A percentile compares a stretch with the other conserved stretches of the same genome.
Conservation (phyloP, 2,797 vertebrate genomes). For the Poeciliopsis infans region DNA sequence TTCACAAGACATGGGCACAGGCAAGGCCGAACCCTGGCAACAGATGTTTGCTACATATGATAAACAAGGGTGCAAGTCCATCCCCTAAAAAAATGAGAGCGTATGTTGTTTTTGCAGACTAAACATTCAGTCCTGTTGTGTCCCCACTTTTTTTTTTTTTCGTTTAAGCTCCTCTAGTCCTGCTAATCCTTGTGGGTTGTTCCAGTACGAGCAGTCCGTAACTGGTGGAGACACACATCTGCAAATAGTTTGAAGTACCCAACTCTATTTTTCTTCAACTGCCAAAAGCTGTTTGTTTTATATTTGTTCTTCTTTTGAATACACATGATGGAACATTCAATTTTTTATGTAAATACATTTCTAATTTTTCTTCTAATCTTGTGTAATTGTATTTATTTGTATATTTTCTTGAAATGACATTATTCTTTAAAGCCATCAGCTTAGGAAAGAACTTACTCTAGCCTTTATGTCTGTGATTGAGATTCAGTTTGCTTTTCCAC, state of each 20-base stretch:
- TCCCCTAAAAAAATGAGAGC: slow-evolving; percentile 65
- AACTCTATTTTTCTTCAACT: slow-evolving; percentile 40
- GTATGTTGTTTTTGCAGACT: slow-evolving; percentile 70
- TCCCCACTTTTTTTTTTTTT: slow-evolving; percentile 47
- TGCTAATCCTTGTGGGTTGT: slow-evolving; percentile 81
- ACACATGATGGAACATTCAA: not conserved
- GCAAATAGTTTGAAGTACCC: slow-evolving; percentile 87
- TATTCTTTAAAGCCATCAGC: slow-evolving; percentile 11
- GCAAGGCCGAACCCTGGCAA: slow-evolving; percentile 66
- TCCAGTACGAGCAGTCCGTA: slow-evolving; percentile 69
- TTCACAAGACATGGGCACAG: slow-evolving; percentile 72
- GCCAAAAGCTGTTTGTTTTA: slow-evolving; percentile 53
- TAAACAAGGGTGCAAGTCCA: slow-evolving; percentile 81
- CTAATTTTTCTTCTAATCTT: not conserved
- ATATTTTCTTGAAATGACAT: not conserved
- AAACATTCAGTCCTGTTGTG: slow-evolving; percentile 65
- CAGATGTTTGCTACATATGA: slow-evolving; percentile 83
- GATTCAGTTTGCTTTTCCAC: slow-evolving; percentile 57
- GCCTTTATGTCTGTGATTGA: slow-evolving; percentile 7
- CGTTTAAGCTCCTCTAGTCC: slow-evolving; percentile 74
- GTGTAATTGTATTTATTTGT: slow-evolving; percentile 3
- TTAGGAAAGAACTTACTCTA: slow-evolving; percentile 17
- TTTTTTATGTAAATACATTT: slow-evolving; percentile 6
- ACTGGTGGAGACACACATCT: slow-evolving; percentile 87
- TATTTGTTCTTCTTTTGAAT: slow-evolving; percentile 38